Conservation (phyloP, 2,113 vertebrate species). For the Antigone vipio region DNA sequence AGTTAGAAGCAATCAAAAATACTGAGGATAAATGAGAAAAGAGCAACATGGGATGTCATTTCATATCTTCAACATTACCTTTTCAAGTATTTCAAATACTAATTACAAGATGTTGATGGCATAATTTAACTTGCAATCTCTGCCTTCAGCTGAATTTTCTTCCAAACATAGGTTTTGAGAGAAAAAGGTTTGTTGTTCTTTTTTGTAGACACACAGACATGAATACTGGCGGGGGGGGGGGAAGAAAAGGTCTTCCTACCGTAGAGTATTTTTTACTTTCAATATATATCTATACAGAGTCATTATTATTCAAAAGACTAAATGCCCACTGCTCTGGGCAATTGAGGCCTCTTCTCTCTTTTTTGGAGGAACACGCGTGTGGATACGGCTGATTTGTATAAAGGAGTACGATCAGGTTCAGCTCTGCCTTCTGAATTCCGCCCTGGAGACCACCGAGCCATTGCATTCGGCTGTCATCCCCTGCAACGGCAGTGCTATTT, state of each 20-base stretch:
- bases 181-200: neutral
- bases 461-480: neutral
- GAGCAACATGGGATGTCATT: neutral
- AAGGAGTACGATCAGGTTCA: neutral
- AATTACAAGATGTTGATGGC: neutral
- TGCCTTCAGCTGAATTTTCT: neutral
- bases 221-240: neutral
- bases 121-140: neutral
- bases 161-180: neutral
- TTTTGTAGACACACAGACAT: neutral
- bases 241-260: neutral
- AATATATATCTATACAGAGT: neutral
- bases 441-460: neutral
- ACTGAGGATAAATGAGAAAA: neutral
- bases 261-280: neutral
- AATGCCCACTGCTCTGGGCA: neutral
- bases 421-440: neutral
- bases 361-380: fast-evolving
- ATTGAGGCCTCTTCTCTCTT: neutral
- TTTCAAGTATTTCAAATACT: neutral
- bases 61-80: neutral
- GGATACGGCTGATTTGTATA: neutral
- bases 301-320: neutral
- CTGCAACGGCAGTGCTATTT: neutral
- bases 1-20: neutral